A percentile compares a stretch with the other conserved stretches of the same genome.
Evolutionary conservation across 2,888 invertebrate species (phyloP).

Genomic region (Patella ulyssiponensis): DNA sequence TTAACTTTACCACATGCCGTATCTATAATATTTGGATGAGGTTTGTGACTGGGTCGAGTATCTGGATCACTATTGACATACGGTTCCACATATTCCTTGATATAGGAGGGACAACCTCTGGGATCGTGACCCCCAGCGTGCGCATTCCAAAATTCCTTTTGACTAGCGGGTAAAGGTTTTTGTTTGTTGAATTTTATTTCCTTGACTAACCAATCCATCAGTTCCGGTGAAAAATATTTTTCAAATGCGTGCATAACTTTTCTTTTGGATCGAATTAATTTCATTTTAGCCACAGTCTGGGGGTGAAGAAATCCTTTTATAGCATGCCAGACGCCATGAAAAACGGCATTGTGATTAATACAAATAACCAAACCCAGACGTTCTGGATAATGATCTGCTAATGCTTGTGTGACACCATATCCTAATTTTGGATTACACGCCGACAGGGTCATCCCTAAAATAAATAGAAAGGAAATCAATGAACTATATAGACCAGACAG

Average conservation of each 20-base stretch:
- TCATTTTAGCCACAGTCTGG: slow-evolving; percentile 64
- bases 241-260: slow-evolving; percentile 60
- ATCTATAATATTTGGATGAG: slow-evolving; percentile 68
- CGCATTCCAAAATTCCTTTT: slow-evolving; percentile 64
- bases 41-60: slow-evolving; percentile 47
- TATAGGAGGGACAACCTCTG: slow-evolving; percentile 63
- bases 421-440: slow-evolving; percentile 68
- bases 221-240: slow-evolving; percentile 60
- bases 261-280: slow-evolving; percentile 57
- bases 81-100: slow-evolving; percentile 54
- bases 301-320: slow-evolving; percentile 66
- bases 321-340: slow-evolving; percentile 69
- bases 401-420: slow-evolving; percentile 60
- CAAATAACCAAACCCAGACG: slow-evolving; percentile 67
- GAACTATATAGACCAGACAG: not conserved
- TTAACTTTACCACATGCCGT: slow-evolving; percentile 38
- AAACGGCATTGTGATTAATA: slow-evolving; percentile 66
- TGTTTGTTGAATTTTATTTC: slow-evolving; percentile 66
- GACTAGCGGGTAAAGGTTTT: slow-evolving; percentile 53
- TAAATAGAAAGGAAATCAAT: not conserved
- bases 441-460: slow-evolving; percentile 66
- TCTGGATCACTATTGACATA: slow-evolving; percentile 22
- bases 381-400: slow-evolving; percentile 70
- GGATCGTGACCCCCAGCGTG: slow-evolving; percentile 60
- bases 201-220: slow-evolving; percentile 62